phyloP scores from a whole-genome alignment of 2,888 invertebrate genomes.

The Scaptodrosophila latifasciaeformis region DNA sequence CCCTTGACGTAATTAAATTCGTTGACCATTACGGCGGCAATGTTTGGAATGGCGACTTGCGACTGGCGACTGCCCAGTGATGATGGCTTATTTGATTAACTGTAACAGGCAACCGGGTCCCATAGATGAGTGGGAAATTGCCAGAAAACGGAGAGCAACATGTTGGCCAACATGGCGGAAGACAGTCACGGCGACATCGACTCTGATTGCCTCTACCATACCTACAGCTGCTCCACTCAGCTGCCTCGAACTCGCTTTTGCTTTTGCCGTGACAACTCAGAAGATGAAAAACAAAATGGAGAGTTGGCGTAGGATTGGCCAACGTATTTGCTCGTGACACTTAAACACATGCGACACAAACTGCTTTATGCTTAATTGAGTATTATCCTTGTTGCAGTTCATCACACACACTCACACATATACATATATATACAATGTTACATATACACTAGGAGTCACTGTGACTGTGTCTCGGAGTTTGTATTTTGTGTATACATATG shows the following conservation, averaged over 20 bases:
- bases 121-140: constrained; percentile 10
- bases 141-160: not conserved
- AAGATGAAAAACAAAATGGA: no score
- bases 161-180: constrained; percentile 7
- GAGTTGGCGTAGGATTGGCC: constrained; percentile 6
- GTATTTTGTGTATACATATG: constrained; percentile 1
- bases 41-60: not conserved
- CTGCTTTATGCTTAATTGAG: constrained; percentile 68
- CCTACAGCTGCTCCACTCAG: not conserved
- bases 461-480: constrained; percentile 1
- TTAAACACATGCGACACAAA: constrained; percentile 64
- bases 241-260: no score
- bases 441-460: no score
- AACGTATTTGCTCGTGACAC: constrained; percentile 60
- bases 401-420: not conserved
- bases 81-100: constrained; percentile 53
- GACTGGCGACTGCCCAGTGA: constrained; percentile 1
- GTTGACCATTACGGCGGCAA: constrained; percentile 5
- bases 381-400: constrained; percentile 62
- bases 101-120: constrained; percentile 24
- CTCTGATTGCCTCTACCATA: not conserved
- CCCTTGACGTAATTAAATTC: constrained; percentile 52
- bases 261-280: not conserved
- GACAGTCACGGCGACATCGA: no score
- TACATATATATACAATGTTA: no score